Conservation (phyloP, 2,888 invertebrate species). For the Phasia obesa region DNA sequence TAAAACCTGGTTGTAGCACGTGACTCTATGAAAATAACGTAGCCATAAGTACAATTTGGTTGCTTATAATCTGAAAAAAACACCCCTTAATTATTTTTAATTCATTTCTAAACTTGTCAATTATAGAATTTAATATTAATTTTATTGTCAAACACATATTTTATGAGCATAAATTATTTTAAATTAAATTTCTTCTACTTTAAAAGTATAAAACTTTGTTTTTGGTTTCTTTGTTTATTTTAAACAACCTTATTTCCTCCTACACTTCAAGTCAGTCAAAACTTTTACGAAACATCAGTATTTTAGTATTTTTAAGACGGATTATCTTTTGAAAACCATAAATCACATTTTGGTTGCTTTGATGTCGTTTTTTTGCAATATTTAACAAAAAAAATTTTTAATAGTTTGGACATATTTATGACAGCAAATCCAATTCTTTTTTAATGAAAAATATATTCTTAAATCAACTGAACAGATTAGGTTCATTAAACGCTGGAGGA, state of each 20-base stretch:
- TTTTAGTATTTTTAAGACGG: not conserved
- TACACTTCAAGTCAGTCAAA: slow-evolving; percentile 22
- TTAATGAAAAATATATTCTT: too few species aligned
- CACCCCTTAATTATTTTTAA: too few species aligned
- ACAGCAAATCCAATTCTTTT: too few species aligned
- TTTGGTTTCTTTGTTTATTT: not conserved
- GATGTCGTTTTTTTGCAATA: not conserved
- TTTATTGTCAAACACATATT: too few species aligned
- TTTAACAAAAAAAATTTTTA: not conserved
- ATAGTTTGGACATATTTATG: too few species aligned
- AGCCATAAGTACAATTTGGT: too few species aligned
- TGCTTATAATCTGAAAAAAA: too few species aligned
- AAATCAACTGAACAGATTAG: not conserved
- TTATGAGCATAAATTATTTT: not conserved
- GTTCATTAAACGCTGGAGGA: slow-evolving; percentile 30
- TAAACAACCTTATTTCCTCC: not conserved
- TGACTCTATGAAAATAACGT: too few species aligned
- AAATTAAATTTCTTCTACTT: not conserved
- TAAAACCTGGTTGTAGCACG: too few species aligned
- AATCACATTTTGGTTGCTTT: slow-evolving; percentile 29
- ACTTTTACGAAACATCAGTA: not conserved
- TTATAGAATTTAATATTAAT: too few species aligned
- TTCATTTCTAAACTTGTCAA: too few species aligned
- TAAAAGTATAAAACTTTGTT: not conserved
- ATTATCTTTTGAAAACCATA: slow-evolving; percentile 16